Base-by-base conservation (phyloP, 2,888 invertebrate species). In the Tipula helvola region DNA sequence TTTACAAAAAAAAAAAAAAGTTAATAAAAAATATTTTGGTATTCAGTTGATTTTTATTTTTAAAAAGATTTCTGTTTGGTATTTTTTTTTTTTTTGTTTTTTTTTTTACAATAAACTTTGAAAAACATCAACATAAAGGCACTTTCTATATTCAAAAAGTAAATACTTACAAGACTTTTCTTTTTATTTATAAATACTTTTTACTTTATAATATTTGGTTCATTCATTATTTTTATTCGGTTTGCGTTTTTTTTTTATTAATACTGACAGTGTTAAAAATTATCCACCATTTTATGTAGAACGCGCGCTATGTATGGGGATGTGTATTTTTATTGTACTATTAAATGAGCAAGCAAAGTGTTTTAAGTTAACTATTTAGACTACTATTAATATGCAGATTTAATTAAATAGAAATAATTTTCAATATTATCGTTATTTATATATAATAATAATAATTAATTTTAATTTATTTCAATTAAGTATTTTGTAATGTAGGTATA, bases 91-190 rank as follows among this genome's bases (percentile, higher is more conserved):
- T 0, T 57, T 5, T n/a, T n/a, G n/a, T n/a, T 57, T 5, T 39
- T 52, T 28, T 71, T 71, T 71, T 71, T 71, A 71, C 71, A 71
- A 71, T 71, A 71, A 71, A 71, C 71, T 71, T 71, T 71, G 71
- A 71, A 71, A 71, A 71, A 71, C 71, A 71, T 71, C 71, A 71
- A 71, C 71, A 71, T 71, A 71, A 71, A 71, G 71, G 71, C 71
- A 71, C 71, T 71, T 71, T 71, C 71, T 71, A 71, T 71, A 28
- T 71, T 71, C 71, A 71, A 71, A 71, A 71, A 71, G 28, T 71
- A 71, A 71, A 71, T 71, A 28, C 28, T 28, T 28, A 71, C 71
- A 71, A 71, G 71, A 71, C 71, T 28, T 57, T 57, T 71, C 71
- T 28, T 71, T 28, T 71, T 71, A 10, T 28, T 71, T 71, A 71